Base-by-base conservation (phyloP, 2,888 invertebrate species). In the Acanthopleura granulata region DNA sequence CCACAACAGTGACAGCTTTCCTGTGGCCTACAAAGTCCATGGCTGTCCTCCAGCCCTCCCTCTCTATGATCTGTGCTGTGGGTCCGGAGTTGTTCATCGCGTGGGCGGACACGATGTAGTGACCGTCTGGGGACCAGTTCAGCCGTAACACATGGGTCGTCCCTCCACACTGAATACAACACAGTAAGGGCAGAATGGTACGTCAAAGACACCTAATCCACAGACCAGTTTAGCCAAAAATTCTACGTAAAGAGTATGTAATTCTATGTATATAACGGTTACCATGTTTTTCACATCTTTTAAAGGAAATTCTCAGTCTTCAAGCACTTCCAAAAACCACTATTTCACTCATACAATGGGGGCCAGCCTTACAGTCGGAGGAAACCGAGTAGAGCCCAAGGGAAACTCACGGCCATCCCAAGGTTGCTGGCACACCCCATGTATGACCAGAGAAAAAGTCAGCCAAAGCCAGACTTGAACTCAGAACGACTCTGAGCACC, bases 71-170 rank as follows among this genome's bases (percentile, higher is more conserved):
- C 91, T 97, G 97, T 0, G 99, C 98, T 0, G 98, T 98, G 0
- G 99, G 98, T 0, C 98, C 98, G 15, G 96, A 96, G 73, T 98
- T 97, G 90, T 99, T 99, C 96, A 98, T 98, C 0, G 99, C 98
- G 92, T 99, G 98, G 1, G 99, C 98, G 0, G 98, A 97, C 27
- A 99, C 94, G 77, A 99, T 93, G 91, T 97, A 97, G 89, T 97
- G 96, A 25, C 93, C 99, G 91, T 99, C 99, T 0, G 99, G 98
- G 0, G 98, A 98, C 99, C 99, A 99, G 70, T 96, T 95, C 49
- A 97, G 92, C 0, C 99, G 93, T 15, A 98, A 92, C 16, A 97
- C 96, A 90, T 97, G 97, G 0, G 98, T 98, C 0, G 97, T 98
- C 15, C 95, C 95, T 86, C 93, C 92, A 88, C 92, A 92, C 91